phyloP scores from a whole-genome alignment of 2,888 invertebrate species.

The Danaus chrysippus region DNA sequence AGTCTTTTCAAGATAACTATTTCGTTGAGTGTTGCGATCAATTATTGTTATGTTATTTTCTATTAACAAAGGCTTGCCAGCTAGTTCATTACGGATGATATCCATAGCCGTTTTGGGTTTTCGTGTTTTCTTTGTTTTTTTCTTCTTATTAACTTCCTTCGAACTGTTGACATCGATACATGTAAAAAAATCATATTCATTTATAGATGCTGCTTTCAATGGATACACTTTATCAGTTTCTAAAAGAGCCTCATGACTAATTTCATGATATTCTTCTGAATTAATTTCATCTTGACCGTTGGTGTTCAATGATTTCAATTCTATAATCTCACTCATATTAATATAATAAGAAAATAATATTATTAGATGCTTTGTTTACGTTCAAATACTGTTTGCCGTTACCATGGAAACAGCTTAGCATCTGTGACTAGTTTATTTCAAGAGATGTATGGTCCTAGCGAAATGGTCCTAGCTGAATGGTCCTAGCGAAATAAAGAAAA shows the following conservation, averaged over 20 bases:
- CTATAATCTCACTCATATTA: conserved; percentile 54
- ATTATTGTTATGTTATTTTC: conserved; percentile 47
- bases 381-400: neutral
- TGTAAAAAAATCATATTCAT: conserved; percentile 60
- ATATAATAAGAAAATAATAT: neutral
- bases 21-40: conserved; percentile 36
- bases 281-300: conserved; percentile 44
- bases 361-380: too few species aligned
- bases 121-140: conserved; percentile 47
- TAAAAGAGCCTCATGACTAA: conserved; percentile 42
- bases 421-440: too few species aligned
- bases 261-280: conserved; percentile 66
- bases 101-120: conserved; percentile 53
- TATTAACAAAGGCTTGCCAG: conserved; percentile 43
- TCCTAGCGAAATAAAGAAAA: too few species aligned
- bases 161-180: conserved; percentile 43
- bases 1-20: conserved; percentile 41
- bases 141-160: conserved; percentile 45
- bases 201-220: conserved; percentile 39
- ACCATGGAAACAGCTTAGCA: neutral
- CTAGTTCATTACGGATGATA: conserved; percentile 55
- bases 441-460: too few species aligned
- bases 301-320: conserved; percentile 46
- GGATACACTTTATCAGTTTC: conserved; percentile 36
- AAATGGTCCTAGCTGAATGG: too few species aligned